Conservation (phyloP, 2,113 vertebrate genomes). For the Mirza zaza region DNA sequence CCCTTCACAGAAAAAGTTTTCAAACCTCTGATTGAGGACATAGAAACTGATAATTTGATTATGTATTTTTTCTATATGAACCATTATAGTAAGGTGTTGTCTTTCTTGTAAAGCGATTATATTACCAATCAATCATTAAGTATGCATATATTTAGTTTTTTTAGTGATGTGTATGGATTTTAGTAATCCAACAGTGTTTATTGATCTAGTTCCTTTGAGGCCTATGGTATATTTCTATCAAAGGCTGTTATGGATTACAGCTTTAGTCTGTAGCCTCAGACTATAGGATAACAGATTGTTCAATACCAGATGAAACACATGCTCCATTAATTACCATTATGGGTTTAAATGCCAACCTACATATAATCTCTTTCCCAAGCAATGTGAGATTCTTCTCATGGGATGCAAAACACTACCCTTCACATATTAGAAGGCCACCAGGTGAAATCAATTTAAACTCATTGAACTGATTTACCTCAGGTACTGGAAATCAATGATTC, state of each 20-base stretch:
- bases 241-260: not conserved
- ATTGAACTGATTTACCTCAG: constrained; percentile 14
- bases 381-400: constrained; percentile 10
- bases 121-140: not conserved
- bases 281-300: not conserved
- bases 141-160: not conserved
- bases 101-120: not conserved
- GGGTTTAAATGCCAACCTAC: constrained; percentile 4
- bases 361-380: not conserved
- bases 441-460: constrained; percentile 46
- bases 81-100: not conserved
- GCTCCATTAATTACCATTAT: constrained; percentile 32
- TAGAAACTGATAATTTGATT: not conserved
- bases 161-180: not conserved
- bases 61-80: not conserved
- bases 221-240: not conserved
- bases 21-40: not conserved
- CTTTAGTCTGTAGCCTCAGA: not conserved
- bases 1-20: not conserved
- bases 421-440: constrained; percentile 34
- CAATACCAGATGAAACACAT: not conserved
- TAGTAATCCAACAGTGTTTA: not conserved
- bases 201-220: not conserved
- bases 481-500: constrained; percentile 40
- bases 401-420: constrained; percentile 31